Conservation (phyloP, 2,113 vertebrate genomes). For the Falcunculus frontatus region DNA sequence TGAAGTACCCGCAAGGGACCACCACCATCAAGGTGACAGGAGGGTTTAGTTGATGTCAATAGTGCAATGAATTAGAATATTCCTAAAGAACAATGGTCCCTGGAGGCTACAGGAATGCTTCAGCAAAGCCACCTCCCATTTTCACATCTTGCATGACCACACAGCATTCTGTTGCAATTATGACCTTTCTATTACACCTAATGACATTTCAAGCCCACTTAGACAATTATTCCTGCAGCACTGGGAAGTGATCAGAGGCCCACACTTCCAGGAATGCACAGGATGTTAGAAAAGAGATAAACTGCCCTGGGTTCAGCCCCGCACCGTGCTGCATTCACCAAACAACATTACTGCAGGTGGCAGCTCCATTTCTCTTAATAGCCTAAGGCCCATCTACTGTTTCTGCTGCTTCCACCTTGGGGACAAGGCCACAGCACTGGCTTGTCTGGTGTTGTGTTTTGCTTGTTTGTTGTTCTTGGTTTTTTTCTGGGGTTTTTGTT, state of each 20-base stretch:
- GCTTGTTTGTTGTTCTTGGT: no score
- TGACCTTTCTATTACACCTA: neutral
- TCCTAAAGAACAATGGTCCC: neutral
- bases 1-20: neutral
- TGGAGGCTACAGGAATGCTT: neutral
- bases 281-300: neutral
- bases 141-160: neutral
- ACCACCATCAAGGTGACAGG: neutral
- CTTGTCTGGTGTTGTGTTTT: neutral
- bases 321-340: neutral
- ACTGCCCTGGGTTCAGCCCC: neutral
- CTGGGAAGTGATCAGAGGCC: neutral
- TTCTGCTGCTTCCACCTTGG: neutral
- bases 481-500: neutral
- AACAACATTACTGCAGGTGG: neutral
- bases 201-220: neutral
- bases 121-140: neutral
- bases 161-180: neutral
- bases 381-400: fast-evolving
- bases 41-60: neutral
- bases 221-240: neutral
- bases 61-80: neutral
- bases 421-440: neutral
- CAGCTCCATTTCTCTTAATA: neutral
- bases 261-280: no score